Conservation (phyloP, 2,113 vertebrate genomes). For the Cercocebus atys region DNA sequence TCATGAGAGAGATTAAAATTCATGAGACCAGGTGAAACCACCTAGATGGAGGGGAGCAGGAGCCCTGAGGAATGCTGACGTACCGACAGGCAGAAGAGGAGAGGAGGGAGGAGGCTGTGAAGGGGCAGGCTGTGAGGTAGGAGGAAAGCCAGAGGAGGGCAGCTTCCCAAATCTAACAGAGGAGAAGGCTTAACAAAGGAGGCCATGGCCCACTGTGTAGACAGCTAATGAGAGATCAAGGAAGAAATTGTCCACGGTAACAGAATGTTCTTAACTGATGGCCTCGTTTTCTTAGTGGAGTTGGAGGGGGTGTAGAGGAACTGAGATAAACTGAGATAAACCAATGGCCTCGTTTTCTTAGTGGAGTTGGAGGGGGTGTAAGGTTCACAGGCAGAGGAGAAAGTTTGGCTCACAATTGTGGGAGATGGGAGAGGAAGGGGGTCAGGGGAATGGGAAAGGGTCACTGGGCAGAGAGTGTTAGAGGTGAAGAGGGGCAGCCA, state of each 20-base stretch:
- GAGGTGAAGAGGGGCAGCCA: too few relatives aligned
- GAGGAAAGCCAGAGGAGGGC: too few relatives aligned
- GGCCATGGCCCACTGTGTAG: not conserved
- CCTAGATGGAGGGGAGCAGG: not conserved
- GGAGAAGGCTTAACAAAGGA: not conserved
- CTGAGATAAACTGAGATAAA: too few relatives aligned
- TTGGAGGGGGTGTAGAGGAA: not conserved
- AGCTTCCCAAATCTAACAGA: not conserved
- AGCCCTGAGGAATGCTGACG: not conserved
- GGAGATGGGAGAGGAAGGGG: not conserved
- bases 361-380: not conserved
- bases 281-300: not conserved
- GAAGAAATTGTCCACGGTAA: not conserved
- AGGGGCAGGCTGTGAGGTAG: not conserved
- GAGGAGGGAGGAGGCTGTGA: not conserved
- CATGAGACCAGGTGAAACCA: not conserved
- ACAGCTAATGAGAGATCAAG: not conserved
- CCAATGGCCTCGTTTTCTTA: not conserved
- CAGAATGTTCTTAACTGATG: not conserved
- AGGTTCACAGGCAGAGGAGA: not conserved
- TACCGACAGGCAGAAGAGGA: not conserved
- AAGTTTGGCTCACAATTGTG: not conserved
- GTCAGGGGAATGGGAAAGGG: not conserved
- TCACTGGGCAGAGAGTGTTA: too few relatives aligned
- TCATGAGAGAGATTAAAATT: not conserved